These are phyloP conservation scores for Protobothrops mucrosquamatus DNA, from an alignment of 2,113 vertebrate species.

Conservation along the genomic window DNA sequence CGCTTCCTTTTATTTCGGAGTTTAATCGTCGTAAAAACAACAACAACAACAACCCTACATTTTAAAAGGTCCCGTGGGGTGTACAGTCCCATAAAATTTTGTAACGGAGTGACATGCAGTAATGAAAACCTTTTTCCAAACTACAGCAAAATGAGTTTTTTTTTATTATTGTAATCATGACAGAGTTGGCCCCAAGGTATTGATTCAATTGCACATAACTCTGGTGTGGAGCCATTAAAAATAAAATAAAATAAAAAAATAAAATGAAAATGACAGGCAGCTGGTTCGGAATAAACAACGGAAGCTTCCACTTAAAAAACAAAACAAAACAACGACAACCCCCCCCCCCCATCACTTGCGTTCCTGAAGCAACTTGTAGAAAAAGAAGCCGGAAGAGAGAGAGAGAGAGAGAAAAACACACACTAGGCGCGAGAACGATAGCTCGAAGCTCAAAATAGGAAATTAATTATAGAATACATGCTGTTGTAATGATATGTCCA, in stretches of 20 bases:
- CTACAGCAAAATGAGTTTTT: conserved; percentile 63
- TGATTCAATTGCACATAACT: conserved; percentile 71
- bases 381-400: not conserved
- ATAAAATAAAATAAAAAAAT: not conserved
- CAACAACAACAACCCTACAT: conserved; percentile 34
- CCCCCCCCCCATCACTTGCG: not conserved
- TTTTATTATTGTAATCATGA: conserved; percentile 69
- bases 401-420: not conserved
- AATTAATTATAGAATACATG: conserved; percentile 14
- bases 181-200: conserved; percentile 59
- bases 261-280: conserved; percentile 35
- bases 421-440: not conserved
- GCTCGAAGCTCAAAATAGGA: not conserved
- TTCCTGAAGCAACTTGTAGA: conserved; percentile 4
- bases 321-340: too few species aligned
- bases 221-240: conserved; percentile 43
- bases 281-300: conserved; percentile 26
- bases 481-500: not conserved
- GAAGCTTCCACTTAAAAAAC: conserved; percentile 19
- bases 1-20: conserved; percentile 69
- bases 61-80: conserved; percentile 66
- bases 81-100: conserved; percentile 69
- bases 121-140: conserved; percentile 68
- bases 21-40: conserved; percentile 65
- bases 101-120: conserved; percentile 57